Evolutionary conservation across 2,113 vertebrate species (phyloP).

Genomic region (Sarotherodon lohbergeri): DNA sequence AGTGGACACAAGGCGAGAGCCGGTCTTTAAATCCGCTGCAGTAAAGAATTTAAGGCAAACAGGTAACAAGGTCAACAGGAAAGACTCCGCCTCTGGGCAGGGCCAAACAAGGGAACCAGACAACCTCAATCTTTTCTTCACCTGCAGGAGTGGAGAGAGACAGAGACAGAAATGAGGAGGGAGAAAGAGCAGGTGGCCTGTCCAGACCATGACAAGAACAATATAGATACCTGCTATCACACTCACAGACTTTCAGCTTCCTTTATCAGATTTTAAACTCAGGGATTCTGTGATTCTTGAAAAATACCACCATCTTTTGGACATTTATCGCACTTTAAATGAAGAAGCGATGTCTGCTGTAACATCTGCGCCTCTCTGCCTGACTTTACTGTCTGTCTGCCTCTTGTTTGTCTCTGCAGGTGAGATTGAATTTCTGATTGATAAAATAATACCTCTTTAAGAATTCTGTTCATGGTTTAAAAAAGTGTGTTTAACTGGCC

Average conservation of each 20-base stretch:
- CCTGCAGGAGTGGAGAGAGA: neutral
- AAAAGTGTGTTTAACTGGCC: neutral
- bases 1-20: fast-evolving
- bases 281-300: fast-evolving
- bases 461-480: neutral
- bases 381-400: neutral
- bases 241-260: neutral
- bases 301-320: fast-evolving
- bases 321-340: fast-evolving
- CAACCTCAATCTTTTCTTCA: neutral
- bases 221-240: neutral
- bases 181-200: neutral
- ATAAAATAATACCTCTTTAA: neutral
- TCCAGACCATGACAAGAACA: neutral
- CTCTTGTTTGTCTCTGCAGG: neutral
- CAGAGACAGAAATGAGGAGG: fast-evolving
- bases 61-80: fast-evolving
- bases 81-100: fast-evolving
- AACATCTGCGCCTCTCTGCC: neutral
- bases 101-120: fast-evolving
- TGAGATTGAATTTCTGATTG: neutral
- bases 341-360: neutral
- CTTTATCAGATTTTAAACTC: neutral
- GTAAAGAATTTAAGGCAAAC: neutral
- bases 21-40: neutral